Percentiles rank a stretch among this genome's conserved stretches.
phyloP scores from a whole-genome alignment of 2,888 invertebrate genomes.

The Nesidiocoris tenuis region DNA sequence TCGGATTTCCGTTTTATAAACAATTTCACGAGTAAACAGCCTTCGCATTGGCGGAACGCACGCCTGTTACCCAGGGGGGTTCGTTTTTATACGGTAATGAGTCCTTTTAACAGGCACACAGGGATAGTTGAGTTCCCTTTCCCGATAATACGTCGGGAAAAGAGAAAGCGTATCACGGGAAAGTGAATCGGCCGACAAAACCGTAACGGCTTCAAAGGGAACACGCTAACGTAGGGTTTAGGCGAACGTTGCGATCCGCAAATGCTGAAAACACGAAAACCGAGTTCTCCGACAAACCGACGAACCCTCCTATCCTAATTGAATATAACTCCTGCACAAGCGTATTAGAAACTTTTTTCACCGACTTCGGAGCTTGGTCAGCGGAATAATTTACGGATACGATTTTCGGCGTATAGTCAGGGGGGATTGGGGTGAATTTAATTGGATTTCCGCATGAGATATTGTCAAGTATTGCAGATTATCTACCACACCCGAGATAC shows the following conservation, averaged over 20 bases:
- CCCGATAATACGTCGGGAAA: not conserved
- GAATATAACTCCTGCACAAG: constrained; percentile 33
- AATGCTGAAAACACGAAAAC: constrained; percentile 28
- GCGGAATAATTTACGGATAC: constrained; percentile 20
- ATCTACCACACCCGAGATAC: not conserved
- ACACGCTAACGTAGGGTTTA: not conserved
- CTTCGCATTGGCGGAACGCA: no score
- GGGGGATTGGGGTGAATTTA: constrained; percentile 18
- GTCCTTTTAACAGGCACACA: not conserved
- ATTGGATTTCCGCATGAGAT: constrained; percentile 41
- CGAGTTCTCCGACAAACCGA: not conserved
- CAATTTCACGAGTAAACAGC: no score
- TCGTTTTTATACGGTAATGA: not conserved
- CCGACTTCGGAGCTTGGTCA: constrained; percentile 22
- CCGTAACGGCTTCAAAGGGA: not conserved
- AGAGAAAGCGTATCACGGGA: not conserved
- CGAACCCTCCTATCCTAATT: constrained; percentile 15
- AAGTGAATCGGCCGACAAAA: not conserved
- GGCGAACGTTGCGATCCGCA: not conserved
- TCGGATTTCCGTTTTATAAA: no score
- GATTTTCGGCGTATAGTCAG: constrained; percentile 8
- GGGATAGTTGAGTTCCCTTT: not conserved
- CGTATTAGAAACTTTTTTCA: constrained; percentile 36
- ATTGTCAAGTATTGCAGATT: constrained; percentile 39
- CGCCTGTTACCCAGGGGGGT: no score